Base-by-base conservation (phyloP, 2,888 invertebrate genomes). In the Perithous albicinctus region DNA sequence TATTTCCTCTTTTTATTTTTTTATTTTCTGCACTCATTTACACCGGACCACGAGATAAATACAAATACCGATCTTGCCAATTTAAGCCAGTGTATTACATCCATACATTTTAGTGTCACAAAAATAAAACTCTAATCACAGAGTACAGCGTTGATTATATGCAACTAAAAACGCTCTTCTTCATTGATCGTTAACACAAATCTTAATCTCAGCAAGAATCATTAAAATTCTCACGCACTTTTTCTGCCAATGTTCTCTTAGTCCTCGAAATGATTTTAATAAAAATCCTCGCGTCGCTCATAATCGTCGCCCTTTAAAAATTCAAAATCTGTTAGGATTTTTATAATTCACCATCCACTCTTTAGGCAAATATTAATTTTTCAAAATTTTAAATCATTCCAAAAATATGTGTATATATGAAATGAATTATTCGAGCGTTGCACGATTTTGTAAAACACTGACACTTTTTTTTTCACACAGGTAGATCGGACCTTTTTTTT, bases 11-110 rank as follows among this genome's bases (percentile, higher is more conserved):
- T n/a, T n/a, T n/a, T n/a, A 23, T 18, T 56, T 18, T 2, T n/a
- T 38, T 63, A 54, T 64, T n/a, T 46, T 56, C 63, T 32, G 73
- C 63, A 63, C 54, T 74, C 48, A 72, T 73, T 78, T 78, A 74
- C 77, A 78, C 77, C 54, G 56, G 63, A 32, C 20, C 46, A 48
- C 61, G 32, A 63, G 48, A 48, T 20, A 7, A 54, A 26, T 38
- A 12, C n/a, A 32, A 23, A 15, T 20, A 18, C 59, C 15, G 5
- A 32, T n/a, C 4, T 20, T 15, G 1, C 1, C n/a, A n/a, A 0
- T 5, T 10, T 5, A 6, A 56, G n/a, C 12, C 54, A 4, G 29
- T 26, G 12, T 12, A n/a, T n/a, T 10, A 4, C 0, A n/a, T n/a
- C n/a, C 5, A 23, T 10, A 10, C 0, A 48, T 48, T 48, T 7